A percentile compares a stretch with the other conserved stretches of the same genome.
These are phyloP conservation scores for Channa argus DNA, from an alignment of 2,113 vertebrate species.

Conservation along the genomic window DNA sequence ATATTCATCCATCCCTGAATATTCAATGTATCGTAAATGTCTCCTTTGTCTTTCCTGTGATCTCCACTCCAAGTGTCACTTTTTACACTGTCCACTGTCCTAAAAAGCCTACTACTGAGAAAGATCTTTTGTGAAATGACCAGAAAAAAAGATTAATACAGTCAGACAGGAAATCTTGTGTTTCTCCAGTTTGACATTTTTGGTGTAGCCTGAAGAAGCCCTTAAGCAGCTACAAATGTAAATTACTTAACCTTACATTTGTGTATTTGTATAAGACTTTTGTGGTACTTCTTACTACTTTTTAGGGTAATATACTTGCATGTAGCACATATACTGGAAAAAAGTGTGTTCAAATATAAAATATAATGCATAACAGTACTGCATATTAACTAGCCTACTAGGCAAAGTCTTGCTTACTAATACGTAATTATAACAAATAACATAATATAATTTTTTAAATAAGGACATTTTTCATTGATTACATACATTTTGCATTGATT, in stretches of 20 bases:
- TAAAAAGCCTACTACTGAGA: constrained; percentile 12
- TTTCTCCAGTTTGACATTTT: neutral
- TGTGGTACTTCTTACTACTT: too few species aligned
- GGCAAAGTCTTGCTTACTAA: too few species aligned
- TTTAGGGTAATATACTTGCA: too few species aligned
- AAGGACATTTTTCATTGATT: too few species aligned
- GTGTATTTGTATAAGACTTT: too few species aligned
- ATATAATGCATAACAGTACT: neutral
- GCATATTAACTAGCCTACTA: neutral
- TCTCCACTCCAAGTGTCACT: constrained; percentile 50
- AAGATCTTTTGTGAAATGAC: constrained; percentile 20
- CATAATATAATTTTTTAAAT: too few species aligned
- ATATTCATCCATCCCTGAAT: too few species aligned
- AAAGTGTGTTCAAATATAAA: neutral
- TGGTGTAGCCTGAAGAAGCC: neutral
- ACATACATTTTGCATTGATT: too few species aligned
- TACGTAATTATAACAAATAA: too few species aligned
- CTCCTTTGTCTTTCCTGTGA: constrained; percentile 57
- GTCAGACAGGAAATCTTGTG: neutral
- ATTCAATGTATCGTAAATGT: constrained; percentile 17
- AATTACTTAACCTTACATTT: too few species aligned
- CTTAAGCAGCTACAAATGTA: too few species aligned
- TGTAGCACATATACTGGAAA: too few species aligned
- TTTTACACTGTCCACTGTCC: constrained; percentile 42
- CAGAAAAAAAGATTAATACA: constrained; percentile 49